A percentile compares a stretch with the other conserved stretches of the same genome.
Conservation (phyloP, 1,140 invertebrate genomes). For the Melitaea cinxia region DNA sequence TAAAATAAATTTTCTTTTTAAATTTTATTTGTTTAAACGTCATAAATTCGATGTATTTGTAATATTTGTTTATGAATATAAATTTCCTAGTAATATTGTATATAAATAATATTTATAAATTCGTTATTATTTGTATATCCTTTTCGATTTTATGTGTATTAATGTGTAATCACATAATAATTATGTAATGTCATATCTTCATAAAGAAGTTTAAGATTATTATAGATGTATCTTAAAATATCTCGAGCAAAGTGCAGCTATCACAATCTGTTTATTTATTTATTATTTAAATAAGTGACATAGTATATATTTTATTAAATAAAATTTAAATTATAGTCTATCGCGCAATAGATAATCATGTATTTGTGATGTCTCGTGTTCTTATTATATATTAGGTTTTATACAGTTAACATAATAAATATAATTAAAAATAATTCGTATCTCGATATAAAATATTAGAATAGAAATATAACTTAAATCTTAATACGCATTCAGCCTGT, state of each 20-base stretch:
- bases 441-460: background rate
- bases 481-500: no score
- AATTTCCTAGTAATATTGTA: background rate
- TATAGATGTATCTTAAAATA: background rate
- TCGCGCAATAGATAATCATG: conserved; percentile 48
- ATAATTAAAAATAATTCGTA: background rate
- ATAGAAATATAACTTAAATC: no score
- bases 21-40: no score
- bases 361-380: conserved; percentile 50
- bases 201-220: no score
- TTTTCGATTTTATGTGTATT: no score
- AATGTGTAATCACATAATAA: no score
- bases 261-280: background rate
- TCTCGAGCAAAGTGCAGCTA: background rate
- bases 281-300: background rate
- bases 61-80: no score
- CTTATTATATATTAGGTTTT: conserved; percentile 13
- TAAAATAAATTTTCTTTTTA: no score
- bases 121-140: conserved; percentile 1
- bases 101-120: no score
- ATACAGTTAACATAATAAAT: conserved; percentile 4
- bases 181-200: no score
- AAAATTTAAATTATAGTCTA: conserved; percentile 19
- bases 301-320: conserved; percentile 16
- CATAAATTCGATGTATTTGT: no score